These are phyloP conservation scores for Mastigias papua DNA, from an alignment of 30 jellyfish, hydroid and myxozoan species.

Conservation along the genomic window DNA sequence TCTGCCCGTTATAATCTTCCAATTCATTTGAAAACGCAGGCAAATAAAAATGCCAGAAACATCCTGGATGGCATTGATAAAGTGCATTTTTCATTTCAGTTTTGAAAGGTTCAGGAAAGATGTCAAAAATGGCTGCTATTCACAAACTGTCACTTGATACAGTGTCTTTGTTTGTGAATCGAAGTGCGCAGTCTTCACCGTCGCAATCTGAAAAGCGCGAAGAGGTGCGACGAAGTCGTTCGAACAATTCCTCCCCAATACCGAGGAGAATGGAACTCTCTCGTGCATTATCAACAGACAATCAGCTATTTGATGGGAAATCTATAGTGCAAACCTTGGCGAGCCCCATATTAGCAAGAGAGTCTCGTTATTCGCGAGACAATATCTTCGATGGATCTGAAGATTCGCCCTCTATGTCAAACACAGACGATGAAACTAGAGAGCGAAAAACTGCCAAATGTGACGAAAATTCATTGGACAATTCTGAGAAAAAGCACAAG, in stretches of 20 bases:
- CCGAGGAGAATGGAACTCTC: slow-evolving; percentile 38
- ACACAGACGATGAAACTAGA: not conserved
- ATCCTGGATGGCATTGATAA: not conserved
- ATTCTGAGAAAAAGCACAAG: slow-evolving; percentile 13
- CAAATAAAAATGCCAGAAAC: not conserved
- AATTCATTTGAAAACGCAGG: not conserved
- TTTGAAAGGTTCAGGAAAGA: not conserved
- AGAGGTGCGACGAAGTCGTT: slow-evolving; percentile 58
- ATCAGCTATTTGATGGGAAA: slow-evolving; percentile 4
- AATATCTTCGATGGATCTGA: not conserved
- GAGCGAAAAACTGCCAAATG: slow-evolving; percentile 6
- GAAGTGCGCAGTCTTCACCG: slow-evolving; percentile 37
- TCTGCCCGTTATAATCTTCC: no score
- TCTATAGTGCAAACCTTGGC: not conserved
- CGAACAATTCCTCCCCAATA: slow-evolving; percentile 69
- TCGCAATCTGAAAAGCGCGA: slow-evolving; percentile 18
- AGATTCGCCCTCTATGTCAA: not conserved
- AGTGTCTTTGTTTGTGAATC: slow-evolving; percentile 7
- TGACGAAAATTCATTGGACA: not conserved
- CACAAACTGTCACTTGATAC: slow-evolving; percentile 51
- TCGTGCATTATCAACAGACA: slow-evolving; percentile 19
- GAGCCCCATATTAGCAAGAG: slow-evolving; percentile 39
- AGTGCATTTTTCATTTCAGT: not conserved
- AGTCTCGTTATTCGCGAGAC: slow-evolving; percentile 21
- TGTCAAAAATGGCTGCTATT: slow-evolving; percentile 30